Conservation (phyloP, 2,888 invertebrate genomes). For the Troides helena region DNA sequence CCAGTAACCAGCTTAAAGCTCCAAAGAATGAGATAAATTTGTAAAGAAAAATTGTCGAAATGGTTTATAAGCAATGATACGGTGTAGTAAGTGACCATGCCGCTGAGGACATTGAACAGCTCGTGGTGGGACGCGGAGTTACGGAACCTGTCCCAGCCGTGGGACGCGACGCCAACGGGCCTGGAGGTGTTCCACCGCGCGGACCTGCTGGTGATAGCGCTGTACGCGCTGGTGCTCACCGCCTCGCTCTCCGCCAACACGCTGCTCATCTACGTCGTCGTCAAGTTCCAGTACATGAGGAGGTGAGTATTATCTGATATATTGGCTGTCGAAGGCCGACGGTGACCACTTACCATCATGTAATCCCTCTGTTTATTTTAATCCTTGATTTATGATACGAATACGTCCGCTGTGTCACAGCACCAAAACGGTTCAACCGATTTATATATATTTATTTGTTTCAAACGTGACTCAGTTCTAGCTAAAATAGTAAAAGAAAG, state of each 20-base stretch:
- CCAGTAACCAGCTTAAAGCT: no score
- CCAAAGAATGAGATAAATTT: no score
- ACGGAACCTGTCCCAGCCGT: conserved; percentile 50
- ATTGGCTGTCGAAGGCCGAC: background rate
- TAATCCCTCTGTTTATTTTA: no score
- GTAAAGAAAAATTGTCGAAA: no score
- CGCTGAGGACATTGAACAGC: conserved; percentile 41
- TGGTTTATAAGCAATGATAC: background rate
- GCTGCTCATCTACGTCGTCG: conserved; percentile 84
- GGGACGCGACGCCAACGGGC: conserved; percentile 51
- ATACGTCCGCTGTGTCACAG: no score
- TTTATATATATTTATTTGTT: no score
- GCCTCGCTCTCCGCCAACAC: conserved; percentile 84
- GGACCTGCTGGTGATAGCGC: conserved; percentile 78
- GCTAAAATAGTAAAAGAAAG: no score
- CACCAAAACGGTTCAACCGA: no score
- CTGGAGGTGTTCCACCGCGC: conserved; percentile 67
- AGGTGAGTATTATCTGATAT: conserved; percentile 74
- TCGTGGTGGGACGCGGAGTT: conserved; percentile 35
- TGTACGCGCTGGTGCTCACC: conserved; percentile 83
- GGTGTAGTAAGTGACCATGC: conserved; percentile 35
- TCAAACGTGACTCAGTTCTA: no score
- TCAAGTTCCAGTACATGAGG: conserved; percentile 86
- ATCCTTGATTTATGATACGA: no score
- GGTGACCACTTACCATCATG: background rate